Evolutionary conservation across 2,113 vertebrate genomes (phyloP).

Genomic region (Pteropus alecto): DNA sequence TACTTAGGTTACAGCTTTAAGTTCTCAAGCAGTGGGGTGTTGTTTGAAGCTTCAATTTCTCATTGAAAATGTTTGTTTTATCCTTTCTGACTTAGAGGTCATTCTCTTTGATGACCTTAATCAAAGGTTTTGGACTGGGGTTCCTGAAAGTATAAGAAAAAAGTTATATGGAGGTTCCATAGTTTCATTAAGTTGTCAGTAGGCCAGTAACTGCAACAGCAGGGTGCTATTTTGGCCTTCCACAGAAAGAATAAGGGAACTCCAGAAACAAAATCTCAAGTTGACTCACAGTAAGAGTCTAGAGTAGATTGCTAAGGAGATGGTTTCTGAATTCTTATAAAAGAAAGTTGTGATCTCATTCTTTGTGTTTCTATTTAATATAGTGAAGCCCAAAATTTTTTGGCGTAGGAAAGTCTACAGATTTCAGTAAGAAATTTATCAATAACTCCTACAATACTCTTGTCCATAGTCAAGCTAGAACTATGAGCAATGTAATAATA

Average conservation of each 20-base stretch:
- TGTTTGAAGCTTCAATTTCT: not conserved
- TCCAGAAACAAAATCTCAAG: not conserved
- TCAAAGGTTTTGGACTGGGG: not conserved
- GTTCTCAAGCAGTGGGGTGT: not conserved
- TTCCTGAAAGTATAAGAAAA: conserved; percentile 9
- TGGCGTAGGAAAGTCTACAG: not conserved
- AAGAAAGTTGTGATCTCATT: not conserved
- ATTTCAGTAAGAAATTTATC: conserved; percentile 1
- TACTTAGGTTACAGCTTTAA: not conserved
- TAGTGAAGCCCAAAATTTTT: not conserved
- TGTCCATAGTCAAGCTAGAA: not conserved
- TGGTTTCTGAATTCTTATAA: not conserved
- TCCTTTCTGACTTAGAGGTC: not conserved
- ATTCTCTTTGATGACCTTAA: not conserved
- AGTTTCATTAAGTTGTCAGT: not conserved
- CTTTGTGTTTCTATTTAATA: not conserved
- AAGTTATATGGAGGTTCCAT: not conserved
- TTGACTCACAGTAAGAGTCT: not conserved
- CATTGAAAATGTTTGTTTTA: not conserved
- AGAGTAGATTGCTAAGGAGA: not conserved
- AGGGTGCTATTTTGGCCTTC: not conserved
- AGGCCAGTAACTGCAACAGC: not conserved
- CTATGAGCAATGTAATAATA: not conserved
- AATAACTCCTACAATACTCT: not conserved
- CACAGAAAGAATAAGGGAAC: not conserved